Conservation (phyloP, 2,888 invertebrate genomes). For the Dynastes grantii region DNA sequence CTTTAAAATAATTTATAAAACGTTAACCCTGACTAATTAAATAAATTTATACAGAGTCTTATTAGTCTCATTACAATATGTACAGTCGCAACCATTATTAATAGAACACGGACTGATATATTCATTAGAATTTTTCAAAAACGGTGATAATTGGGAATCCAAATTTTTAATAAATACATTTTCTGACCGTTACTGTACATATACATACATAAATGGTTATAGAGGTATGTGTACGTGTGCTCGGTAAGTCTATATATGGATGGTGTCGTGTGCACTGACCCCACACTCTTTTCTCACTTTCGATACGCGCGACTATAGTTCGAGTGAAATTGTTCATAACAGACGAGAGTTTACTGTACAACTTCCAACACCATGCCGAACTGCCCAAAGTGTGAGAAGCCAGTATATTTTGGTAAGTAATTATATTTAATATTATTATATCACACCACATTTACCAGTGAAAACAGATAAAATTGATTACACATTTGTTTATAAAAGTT, state of each 20-base stretch:
- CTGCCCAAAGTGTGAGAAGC: constrained; percentile 76
- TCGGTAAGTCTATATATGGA: constrained; percentile 27
- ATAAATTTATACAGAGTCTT: too few species aligned
- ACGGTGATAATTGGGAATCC: not conserved
- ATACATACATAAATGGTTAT: not conserved
- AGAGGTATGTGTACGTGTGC: not conserved
- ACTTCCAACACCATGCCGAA: constrained; percentile 71
- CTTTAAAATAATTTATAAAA: too few species aligned
- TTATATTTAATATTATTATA: not conserved
- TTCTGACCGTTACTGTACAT: too few species aligned
- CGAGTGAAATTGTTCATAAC: constrained; percentile 37
- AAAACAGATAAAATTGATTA: not conserved
- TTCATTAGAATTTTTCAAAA: not conserved
- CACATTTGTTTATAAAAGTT: not conserved
- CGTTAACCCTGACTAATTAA: too few species aligned
- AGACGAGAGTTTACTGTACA: constrained; percentile 35
- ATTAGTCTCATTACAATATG: not conserved
- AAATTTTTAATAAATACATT: too few species aligned
- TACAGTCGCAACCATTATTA: not conserved
- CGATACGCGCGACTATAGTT: constrained; percentile 40
- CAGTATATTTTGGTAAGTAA: constrained; percentile 75
- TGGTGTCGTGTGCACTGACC: constrained; percentile 50
- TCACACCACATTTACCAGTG: too few species aligned
- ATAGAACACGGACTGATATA: not conserved
- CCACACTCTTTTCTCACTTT: constrained; percentile 45